Evolutionary conservation across 2,113 vertebrate species (phyloP).

Genomic region (Jaculus jaculus): DNA sequence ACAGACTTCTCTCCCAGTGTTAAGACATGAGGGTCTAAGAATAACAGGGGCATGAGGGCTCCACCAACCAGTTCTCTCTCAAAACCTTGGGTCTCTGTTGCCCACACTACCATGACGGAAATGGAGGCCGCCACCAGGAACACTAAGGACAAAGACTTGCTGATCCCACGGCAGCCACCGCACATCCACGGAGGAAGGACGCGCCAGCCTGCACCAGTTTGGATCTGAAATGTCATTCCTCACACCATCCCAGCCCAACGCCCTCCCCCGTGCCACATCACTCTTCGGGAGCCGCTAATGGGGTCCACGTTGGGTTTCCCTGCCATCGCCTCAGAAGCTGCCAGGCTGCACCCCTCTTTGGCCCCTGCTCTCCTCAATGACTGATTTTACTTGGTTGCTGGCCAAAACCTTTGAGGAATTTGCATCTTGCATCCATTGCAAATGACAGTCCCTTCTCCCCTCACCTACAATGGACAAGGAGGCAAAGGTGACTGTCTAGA

Average conservation of each 20-base stretch:
- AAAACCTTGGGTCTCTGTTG: neutral
- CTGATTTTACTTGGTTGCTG: neutral
- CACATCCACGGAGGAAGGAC: neutral
- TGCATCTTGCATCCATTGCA: neutral
- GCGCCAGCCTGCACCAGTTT: neutral
- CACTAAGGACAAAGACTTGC: neutral
- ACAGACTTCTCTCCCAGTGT: neutral
- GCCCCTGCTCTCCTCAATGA: conserved; percentile 45
- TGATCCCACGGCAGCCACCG: conserved; percentile 9
- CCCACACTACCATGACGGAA: neutral
- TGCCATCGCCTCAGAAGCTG: neutral
- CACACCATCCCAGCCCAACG: neutral
- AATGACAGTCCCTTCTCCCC: neutral
- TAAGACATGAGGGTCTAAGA: conserved; percentile 5
- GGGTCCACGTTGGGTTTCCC: neutral
- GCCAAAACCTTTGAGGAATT: conserved; percentile 43
- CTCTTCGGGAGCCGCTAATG: conserved; percentile 24
- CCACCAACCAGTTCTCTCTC: conserved; percentile 50
- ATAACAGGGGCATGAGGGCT: conserved; percentile 67
- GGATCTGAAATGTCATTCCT: neutral
- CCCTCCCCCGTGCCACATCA: neutral
- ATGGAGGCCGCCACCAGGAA: conserved; percentile 20
- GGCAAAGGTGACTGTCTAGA: neutral
- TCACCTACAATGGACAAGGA: neutral
- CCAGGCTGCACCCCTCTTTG: conserved; percentile 50